Conservation (phyloP, 64 coral and sea anemone species). For the Pachyseris speciosa region DNA sequence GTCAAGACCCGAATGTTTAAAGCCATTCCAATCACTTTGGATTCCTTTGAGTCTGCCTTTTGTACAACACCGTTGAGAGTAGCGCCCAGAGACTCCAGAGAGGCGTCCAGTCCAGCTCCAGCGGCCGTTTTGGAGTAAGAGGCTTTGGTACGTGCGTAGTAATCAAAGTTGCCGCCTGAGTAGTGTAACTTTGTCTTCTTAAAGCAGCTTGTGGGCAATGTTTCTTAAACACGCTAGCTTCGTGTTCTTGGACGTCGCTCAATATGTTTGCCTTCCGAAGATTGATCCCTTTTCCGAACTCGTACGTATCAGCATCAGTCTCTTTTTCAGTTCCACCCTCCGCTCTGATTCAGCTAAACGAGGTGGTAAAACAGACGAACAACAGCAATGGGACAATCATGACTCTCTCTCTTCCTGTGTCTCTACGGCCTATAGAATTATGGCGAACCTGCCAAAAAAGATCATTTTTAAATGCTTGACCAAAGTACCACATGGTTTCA, state of each 20-base stretch:
- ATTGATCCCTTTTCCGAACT: not conserved
- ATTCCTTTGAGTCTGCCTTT: not conserved
- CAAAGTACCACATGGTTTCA: too few species aligned
- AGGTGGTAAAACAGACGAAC: not conserved
- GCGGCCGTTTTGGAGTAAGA: conserved; percentile 2
- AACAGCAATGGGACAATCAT: not conserved
- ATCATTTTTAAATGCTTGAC: too few species aligned
- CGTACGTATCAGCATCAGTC: not conserved
- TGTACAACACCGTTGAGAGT: not conserved
- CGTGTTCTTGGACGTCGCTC: not conserved
- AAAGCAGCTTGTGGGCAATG: not conserved
- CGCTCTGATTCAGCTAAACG: not conserved
- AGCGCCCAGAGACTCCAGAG: not conserved
- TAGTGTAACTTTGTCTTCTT: too few species aligned
- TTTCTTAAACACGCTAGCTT: not conserved
- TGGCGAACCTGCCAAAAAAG: too few species aligned
- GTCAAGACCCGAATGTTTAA: not conserved
- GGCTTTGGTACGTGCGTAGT: conserved; percentile 9
- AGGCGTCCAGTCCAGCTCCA: not conserved
- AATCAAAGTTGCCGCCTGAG: not conserved
- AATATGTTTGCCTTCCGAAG: not conserved
- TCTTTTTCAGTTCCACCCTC: too few species aligned
- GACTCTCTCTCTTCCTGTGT: too few species aligned
- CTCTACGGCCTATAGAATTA: too few species aligned
- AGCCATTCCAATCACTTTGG: conserved; percentile 29